Evolutionary conservation across 2,888 invertebrate genomes (phyloP).

Genomic region (Tuta absoluta): DNA sequence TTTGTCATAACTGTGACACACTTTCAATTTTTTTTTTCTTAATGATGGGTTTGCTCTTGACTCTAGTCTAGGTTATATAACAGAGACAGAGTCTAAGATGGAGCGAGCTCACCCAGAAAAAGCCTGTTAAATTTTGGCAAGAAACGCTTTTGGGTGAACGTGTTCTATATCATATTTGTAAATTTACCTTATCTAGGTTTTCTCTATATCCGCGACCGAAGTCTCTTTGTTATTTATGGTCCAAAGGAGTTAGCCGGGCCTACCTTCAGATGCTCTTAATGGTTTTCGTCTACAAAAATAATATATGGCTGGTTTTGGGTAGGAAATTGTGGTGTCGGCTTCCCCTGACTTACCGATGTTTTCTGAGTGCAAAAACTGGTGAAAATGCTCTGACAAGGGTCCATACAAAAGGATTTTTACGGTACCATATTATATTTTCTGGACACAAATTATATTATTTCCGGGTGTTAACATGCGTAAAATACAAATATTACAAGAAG

Average conservation of each 20-base stretch:
- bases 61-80: too few relatives aligned
- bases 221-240: conserved; percentile 32
- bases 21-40: too few relatives aligned
- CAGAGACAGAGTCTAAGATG: too few relatives aligned
- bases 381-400: conserved; percentile 12
- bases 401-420: conserved; percentile 10
- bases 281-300: conserved; percentile 44
- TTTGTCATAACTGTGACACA: too few relatives aligned
- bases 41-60: too few relatives aligned
- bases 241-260: conserved; percentile 37
- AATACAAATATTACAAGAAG: background rate
- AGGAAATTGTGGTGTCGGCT: conserved; percentile 31
- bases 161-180: too few relatives aligned
- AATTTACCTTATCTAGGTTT: conserved; percentile 4
- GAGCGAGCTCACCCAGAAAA: too few relatives aligned
- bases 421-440: background rate
- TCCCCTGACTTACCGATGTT: conserved; percentile 22
- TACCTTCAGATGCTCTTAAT: conserved; percentile 43
- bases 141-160: too few relatives aligned
- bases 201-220: conserved; percentile 21
- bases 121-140: too few relatives aligned
- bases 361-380: conserved; percentile 10
- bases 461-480: background rate
- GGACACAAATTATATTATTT: conserved; percentile 4
- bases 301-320: conserved; percentile 36